Evolutionary conservation across 2,797 vertebrate species (phyloP), one percentile per base, ranked within the genome.

Genomic region (Pantherophis vulpinus): DNA sequence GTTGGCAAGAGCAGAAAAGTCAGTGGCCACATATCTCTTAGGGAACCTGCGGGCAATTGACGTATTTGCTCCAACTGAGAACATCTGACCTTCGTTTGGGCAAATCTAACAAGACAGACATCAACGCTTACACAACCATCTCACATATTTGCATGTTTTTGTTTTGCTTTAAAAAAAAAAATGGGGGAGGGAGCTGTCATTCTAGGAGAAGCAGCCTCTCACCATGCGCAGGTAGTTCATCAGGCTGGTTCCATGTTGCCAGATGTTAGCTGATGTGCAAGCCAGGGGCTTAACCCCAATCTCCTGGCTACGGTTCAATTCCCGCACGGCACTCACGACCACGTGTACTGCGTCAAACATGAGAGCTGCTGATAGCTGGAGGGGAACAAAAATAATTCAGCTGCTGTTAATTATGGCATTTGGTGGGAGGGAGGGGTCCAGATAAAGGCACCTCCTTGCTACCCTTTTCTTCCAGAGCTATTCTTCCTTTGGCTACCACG

Each of bases 141-240:
- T 3, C 9, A 37, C 29, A 13, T 6, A 16, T 32, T 47, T 63
- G 2, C 7, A 5, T 37, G 79, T 13, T 83, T 20, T 25, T 47
- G 42, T 83, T 42, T 42, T 47, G 23, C 10, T 51, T 51, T 2
- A 51, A 0, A 27, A 25, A 10, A 25, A 23, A 47, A 23, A 25
- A 11, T 3, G 9, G 20, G 10, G 20, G 42, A 12, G 10, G 42
- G 16, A 9, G 20, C 32, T 3, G 4, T 11, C 90, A 5, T 4
- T 9, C 12, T 3, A 0, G 16, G 18, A 29, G 9, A 0, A 29
- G 58, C 25, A 27, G 11, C 1, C 6, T 94, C 96, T 96, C 97
- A 99, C 99, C 98, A 99, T 99, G 94, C 99, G 98, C 94, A 99
- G 98, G 97, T 99, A 99, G 98, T 99, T 99, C 99, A 99, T 99